A percentile compares a stretch with the other conserved stretches of the same genome.
These are phyloP conservation scores for Molossus alvarezi DNA, from an alignment of 2,797 vertebrate genomes.

Conservation along the genomic window DNA sequence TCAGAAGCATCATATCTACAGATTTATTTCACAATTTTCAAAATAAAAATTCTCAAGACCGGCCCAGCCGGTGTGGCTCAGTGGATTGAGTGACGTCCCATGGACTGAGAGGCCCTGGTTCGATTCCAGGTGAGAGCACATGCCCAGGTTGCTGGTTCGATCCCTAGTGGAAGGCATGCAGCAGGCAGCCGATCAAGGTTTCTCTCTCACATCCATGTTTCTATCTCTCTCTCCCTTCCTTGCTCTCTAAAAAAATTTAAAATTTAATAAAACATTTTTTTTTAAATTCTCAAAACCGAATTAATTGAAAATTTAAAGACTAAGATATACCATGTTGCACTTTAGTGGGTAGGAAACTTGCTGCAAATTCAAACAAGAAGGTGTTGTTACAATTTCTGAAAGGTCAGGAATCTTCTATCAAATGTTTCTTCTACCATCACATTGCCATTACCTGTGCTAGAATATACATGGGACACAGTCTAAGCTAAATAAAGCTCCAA, in stretches of 20 bases:
- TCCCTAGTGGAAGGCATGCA: too few relatives aligned
- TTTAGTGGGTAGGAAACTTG: not conserved
- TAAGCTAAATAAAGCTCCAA: constrained; percentile 42
- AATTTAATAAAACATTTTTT: too few relatives aligned
- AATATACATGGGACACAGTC: not conserved
- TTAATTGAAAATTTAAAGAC: not conserved
- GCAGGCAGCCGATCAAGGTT: too few relatives aligned
- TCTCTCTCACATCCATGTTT: too few relatives aligned
- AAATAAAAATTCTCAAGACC: constrained; percentile 28
- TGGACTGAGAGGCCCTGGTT: too few relatives aligned
- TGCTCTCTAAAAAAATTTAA: too few relatives aligned
- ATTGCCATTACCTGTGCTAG: not conserved
- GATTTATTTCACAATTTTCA: constrained; percentile 44
- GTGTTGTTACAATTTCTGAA: not conserved
- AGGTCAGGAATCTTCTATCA: constrained; percentile 10
- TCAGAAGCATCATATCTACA: not conserved
- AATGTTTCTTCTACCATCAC: not conserved
- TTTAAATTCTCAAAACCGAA: not conserved
- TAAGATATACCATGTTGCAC: not conserved
- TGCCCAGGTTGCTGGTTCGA: too few relatives aligned
- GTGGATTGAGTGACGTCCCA: too few relatives aligned
- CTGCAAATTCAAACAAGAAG: not conserved
- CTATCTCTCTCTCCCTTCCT: too few relatives aligned
- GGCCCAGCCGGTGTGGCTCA: not conserved
- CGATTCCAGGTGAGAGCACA: too few relatives aligned